Conservation (phyloP, 2,888 invertebrate genomes). For the Steinernema carpocapsae region DNA sequence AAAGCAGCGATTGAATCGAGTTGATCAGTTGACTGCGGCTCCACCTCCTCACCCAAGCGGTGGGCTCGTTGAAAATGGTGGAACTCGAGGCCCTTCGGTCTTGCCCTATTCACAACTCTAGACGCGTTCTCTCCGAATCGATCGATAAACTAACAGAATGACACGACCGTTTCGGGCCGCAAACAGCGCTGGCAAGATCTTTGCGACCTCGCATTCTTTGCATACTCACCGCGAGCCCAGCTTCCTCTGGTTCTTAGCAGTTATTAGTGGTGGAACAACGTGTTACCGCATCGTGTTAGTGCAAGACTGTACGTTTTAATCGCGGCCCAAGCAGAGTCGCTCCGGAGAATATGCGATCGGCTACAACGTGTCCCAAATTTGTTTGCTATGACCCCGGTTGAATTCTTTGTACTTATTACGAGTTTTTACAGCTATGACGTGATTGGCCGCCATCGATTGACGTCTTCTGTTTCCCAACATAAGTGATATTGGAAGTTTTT, state of each 20-base stretch:
- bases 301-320: too few species aligned
- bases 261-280: conserved; percentile 5
- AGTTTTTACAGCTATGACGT: too few species aligned
- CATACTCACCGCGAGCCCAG: conserved; percentile 12
- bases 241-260: not conserved
- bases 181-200: not conserved
- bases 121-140: conserved; percentile 31
- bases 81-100: conserved; percentile 15
- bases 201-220: conserved; percentile 7
- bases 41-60: not conserved
- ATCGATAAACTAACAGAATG: conserved; percentile 20
- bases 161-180: conserved; percentile 31
- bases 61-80: not conserved
- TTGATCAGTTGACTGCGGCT: not conserved
- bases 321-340: too few species aligned
- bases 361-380: too few species aligned
- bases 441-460: too few species aligned
- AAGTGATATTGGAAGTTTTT: too few species aligned
- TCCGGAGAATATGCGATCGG: too few species aligned
- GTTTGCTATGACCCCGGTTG: too few species aligned
- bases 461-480: too few species aligned
- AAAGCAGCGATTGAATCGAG: not conserved
- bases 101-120: not conserved
- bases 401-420: too few species aligned
- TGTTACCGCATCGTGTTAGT: too few species aligned